Base-by-base conservation (phyloP, 1,140 invertebrate genomes). In the Saccostrea echinata region DNA sequence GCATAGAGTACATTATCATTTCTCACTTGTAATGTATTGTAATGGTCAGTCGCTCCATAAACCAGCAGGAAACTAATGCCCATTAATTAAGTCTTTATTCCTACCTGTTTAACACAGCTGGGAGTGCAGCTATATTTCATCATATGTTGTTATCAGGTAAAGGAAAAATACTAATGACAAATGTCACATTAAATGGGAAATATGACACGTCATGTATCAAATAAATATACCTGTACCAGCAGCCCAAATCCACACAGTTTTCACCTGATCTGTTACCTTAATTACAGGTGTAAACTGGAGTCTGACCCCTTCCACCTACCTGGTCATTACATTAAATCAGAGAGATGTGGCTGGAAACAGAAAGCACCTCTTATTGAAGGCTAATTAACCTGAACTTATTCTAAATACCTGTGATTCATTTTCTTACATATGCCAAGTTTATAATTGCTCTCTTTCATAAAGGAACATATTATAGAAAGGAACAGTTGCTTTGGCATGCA, bases 211-310 rank as follows among this genome's bases (percentile, higher is more conserved):
- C 68, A 71, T 71, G 68, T 33, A 33, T 76, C 68, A 76, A 61
- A n/a, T 61, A n/a, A 61, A 61, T 61, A n/a, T 21, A 61, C 68
- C 68, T 76, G 68, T 76, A 76, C 68, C 68, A 76, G 24, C 68
- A 76, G 68, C 68, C 27, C 1, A 27, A 76, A 33, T 30, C 11
- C 24, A 71, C 68, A 76, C 27, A 76, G 30, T 24, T 76, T 61
- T 30, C 27, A 27, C 68, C 24, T 76, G 68, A 76, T 76, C 68
- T 76, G 27, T 30, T 76, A 76, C 68, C 27, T 76, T 76, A 76
- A 76, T 76, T 76, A 76, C 68, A 76, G 68, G 68, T 35, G 68
- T 76, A 18, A 76, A 76, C 68, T 76, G 24, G 13, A 76, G 30
- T 76, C 16, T 76, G 68, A 33, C 68, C 68, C 24, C 13, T 13